Base-by-base conservation (phyloP, 1,140 invertebrate species). In the Pomacea maculata region DNA sequence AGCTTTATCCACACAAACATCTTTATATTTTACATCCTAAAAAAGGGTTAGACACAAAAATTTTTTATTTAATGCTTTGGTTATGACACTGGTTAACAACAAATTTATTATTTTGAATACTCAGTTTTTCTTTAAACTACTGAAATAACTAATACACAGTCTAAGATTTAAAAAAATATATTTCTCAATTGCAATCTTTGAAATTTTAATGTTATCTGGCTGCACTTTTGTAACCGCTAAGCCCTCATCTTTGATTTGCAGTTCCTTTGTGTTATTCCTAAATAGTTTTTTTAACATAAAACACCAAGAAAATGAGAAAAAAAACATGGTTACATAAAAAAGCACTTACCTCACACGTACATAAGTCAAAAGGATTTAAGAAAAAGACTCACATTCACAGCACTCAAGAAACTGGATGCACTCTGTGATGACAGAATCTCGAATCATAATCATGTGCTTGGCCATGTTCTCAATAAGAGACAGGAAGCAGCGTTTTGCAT, bases 401-500 rank as follows among this genome's bases (percentile, higher is more conserved):
- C 97, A 96, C 85, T 98, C 96, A 25, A 99, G 93, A 92, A 99
- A 99, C 83, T 95, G 94, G 79, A 98, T 93, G 88, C 97, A 98
- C 87, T 99, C 97, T 86, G 96, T 94, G 75, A 98, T 93, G 65
- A 97, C 96, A 9, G 94, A 93, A 92, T 98, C 97, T 89, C 95
- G 95, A 29, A 98, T 93, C 70, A 96, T 95, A 68, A 98, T 96
- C 88, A 97, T 94, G 89, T 98, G 97, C 88, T 98, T 98, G 0
- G 96, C 93, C 81, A 98, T 92, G 91, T 97, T 97, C 92, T 99
- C 97, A 67, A 99, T 94, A 80, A 98, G 94, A 1, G 97, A 98
- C 10, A 99, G 91, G 88, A 99, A 97, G 91, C 97, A 99, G 83
- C 97, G 92, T 91, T 99, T 99, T 1, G 97, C 95, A 90, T 99